Evolutionary conservation across 2,113 vertebrate species (phyloP).

Genomic region (Zosterops borbonicus): DNA sequence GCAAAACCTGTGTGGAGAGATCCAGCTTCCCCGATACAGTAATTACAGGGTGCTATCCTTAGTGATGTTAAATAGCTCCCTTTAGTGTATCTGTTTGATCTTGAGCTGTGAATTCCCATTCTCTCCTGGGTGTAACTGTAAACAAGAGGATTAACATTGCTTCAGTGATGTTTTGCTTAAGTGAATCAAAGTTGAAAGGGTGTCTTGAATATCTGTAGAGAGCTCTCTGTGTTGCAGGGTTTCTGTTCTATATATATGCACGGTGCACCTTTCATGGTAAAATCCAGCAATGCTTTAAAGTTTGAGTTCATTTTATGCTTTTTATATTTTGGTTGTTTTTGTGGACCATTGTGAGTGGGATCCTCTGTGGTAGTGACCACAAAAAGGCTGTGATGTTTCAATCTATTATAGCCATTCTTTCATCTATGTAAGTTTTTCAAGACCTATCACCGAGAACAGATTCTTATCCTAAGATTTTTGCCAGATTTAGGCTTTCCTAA

Average conservation of each 20-base stretch:
- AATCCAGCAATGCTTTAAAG: not conserved
- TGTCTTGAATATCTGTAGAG: slow-evolving; percentile 43
- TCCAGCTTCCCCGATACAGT: not conserved
- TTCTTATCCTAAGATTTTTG: not conserved
- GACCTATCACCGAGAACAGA: not conserved
- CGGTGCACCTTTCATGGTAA: not conserved
- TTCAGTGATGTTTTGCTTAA: slow-evolving; percentile 58
- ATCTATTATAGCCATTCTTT: not conserved
- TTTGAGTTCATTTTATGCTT: slow-evolving; percentile 8
- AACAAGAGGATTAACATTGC: slow-evolving; percentile 69
- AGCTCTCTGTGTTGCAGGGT: slow-evolving; percentile 29
- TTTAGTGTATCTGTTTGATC: slow-evolving; percentile 56
- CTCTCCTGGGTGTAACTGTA: slow-evolving; percentile 66
- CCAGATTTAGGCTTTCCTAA: not conserved
- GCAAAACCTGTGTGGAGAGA: slow-evolving; percentile 26
- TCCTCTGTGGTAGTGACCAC: not conserved
- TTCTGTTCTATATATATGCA: slow-evolving; percentile 12
- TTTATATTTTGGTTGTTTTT: slow-evolving; percentile 12
- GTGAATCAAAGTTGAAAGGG: slow-evolving; percentile 53
- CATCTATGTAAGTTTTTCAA: not conserved
- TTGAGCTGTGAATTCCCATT: slow-evolving; percentile 63
- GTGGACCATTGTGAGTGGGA: not conserved
- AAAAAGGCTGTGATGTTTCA: not conserved
- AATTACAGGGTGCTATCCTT: slow-evolving; percentile 59
- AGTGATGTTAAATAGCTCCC: slow-evolving; percentile 64